Evolutionary conservation across 2,888 invertebrate species (phyloP).

Genomic region (Tetanocera ferruginea): DNA sequence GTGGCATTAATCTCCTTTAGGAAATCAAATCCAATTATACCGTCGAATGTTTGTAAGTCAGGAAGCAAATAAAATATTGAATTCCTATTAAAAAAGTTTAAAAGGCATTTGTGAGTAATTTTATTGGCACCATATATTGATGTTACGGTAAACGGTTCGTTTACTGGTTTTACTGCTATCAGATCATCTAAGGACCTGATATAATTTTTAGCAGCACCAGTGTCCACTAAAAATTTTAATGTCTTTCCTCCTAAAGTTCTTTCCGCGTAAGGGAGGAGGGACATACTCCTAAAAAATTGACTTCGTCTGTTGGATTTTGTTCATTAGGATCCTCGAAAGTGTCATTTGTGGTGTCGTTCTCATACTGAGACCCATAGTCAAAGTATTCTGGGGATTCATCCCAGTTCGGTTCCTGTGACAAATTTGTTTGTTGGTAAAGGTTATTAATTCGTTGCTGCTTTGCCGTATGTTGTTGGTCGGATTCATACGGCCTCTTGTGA

Average conservation of each 20-base stretch:
- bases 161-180: not conserved
- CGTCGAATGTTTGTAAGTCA: not conserved
- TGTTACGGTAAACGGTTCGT: constrained; percentile 4
- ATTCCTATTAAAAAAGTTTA: not conserved
- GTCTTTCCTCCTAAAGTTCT: not conserved
- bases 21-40: not conserved
- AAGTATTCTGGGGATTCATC: no score
- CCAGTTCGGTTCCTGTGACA: not conserved
- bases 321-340: not conserved
- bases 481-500: constrained; percentile 17
- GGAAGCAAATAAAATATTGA: not conserved
- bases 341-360: no score
- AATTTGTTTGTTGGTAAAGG: not conserved
- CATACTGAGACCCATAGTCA: no score
- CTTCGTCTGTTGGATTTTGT: not conserved
- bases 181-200: not conserved
- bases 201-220: not conserved
- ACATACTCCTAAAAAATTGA: constrained; percentile 5
- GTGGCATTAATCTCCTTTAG: not conserved
- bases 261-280: not conserved
- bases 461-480: not conserved
- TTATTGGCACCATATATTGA: not conserved
- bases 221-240: not conserved
- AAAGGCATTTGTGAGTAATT: not conserved
- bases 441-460: constrained; percentile 31